phyloP scores from a whole-genome alignment of 2,797 vertebrate species.

The Poecile montanus region DNA sequence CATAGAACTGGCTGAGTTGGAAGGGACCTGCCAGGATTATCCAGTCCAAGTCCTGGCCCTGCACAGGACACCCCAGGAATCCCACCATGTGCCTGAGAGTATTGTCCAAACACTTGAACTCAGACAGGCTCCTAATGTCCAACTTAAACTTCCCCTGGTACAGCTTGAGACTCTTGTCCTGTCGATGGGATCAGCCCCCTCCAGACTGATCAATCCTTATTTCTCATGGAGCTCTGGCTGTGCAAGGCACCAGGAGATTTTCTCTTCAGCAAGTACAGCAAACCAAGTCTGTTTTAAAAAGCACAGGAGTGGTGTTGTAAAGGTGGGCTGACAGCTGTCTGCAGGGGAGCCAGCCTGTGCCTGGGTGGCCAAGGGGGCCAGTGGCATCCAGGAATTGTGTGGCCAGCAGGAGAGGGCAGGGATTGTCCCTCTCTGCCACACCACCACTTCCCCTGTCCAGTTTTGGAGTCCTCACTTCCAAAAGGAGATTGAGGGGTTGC shows the following conservation, averaged over 20 bases:
- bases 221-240: not conserved
- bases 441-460: fast-evolving
- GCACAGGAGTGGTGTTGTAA: not conserved
- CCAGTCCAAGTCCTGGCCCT: not conserved
- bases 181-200: fast-evolving
- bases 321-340: not conserved
- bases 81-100: not conserved
- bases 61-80: not conserved
- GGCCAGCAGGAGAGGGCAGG: not conserved
- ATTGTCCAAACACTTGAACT: not conserved
- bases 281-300: not conserved
- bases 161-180: not conserved
- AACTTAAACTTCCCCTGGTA: not conserved
- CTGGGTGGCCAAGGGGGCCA: not conserved
- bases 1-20: not conserved
- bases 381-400: not conserved
- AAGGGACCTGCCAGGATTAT: not conserved
- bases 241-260: not conserved
- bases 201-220: not conserved
- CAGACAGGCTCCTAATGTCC: not conserved
- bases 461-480: not conserved
- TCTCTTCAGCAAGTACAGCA: not conserved
- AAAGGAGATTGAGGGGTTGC: not conserved
- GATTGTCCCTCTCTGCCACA: not conserved
- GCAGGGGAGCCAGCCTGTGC: not conserved